Conservation (phyloP, 2,888 invertebrate species). For the Chymomyza procnemis region DNA sequence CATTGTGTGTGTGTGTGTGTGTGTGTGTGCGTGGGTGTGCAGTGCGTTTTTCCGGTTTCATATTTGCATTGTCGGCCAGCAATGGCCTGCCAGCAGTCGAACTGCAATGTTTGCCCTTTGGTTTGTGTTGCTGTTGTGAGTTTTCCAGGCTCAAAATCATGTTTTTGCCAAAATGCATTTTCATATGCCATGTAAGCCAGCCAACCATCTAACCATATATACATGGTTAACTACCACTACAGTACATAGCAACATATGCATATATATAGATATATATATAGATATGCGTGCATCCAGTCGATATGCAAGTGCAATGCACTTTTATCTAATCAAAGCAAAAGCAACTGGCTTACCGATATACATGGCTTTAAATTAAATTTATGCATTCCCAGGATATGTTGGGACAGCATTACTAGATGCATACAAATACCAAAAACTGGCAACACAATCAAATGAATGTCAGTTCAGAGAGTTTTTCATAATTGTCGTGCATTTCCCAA, state of each 20-base stretch:
- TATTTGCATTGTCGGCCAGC: conserved; percentile 62
- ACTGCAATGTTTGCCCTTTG: conserved; percentile 62
- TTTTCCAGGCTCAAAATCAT: conserved; percentile 39
- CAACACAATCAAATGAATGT: too few relatives aligned
- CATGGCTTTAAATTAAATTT: conserved; percentile 59
- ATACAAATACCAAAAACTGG: neutral
- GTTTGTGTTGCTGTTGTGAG: conserved; percentile 52
- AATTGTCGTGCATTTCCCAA: neutral
- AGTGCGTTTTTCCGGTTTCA: conserved; percentile 54
- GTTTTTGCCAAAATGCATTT: conserved; percentile 71
- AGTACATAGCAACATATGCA: neutral
- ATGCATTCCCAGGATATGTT: conserved; percentile 44
- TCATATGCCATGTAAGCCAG: conserved; percentile 61
- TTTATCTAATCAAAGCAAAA: conserved; percentile 58
- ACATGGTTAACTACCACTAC: neutral
- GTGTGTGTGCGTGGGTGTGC: conserved; percentile 29
- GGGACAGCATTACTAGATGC: neutral
- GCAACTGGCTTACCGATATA: conserved; percentile 16
- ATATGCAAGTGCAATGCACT: conserved; percentile 55
- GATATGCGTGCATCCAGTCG: neutral
- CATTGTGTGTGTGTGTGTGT: conserved; percentile 29
- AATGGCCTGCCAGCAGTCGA: conserved; percentile 17
- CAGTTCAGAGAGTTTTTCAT: neutral
- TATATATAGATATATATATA: conserved; percentile 5
- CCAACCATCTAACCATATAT: conserved; percentile 12